A percentile compares a stretch with the other conserved stretches of the same genome.
phyloP scores from a whole-genome alignment of 2,113 vertebrate species.

The Synodontis membranacea region DNA sequence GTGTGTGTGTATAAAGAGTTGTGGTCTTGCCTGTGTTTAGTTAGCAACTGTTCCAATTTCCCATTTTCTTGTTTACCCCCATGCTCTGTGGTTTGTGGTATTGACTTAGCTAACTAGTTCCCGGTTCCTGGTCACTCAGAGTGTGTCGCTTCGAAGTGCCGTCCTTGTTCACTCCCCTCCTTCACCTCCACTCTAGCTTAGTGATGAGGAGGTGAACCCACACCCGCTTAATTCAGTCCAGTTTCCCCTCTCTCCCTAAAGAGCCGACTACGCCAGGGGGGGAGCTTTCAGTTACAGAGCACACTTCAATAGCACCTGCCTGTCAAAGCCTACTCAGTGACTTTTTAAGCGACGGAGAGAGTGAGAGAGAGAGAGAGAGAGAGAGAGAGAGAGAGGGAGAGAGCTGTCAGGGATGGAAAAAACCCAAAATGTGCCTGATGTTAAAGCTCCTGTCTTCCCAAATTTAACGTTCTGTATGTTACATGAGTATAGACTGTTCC shows the following conservation, averaged over 20 bases:
- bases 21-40: conserved; percentile 7
- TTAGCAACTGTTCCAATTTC: conserved; percentile 23
- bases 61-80: background rate
- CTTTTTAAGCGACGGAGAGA: conserved; percentile 22
- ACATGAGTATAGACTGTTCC: too few relatives aligned
- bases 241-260: background rate
- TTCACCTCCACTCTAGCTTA: conserved; percentile 6
- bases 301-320: conserved; percentile 29
- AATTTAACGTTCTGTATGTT: background rate
- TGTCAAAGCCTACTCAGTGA: conserved; percentile 5
- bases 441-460: background rate
- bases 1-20: background rate
- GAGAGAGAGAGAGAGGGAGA: background rate
- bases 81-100: conserved; percentile 1
- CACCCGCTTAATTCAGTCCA: conserved; percentile 42
- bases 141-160: conserved; percentile 2
- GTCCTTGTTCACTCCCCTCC: conserved; percentile 7
- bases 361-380: background rate
- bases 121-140: conserved; percentile 12
- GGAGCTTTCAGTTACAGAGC: background rate
- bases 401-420: conserved; percentile 19
- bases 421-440: background rate
- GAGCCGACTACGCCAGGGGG: background rate
- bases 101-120: conserved; percentile 22
- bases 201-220: conserved; percentile 14